A percentile compares a stretch with the other conserved stretches of the same genome.
These are phyloP conservation scores for Drosophila persimilis DNA, from an alignment of 1,140 invertebrate species.

Conservation along the genomic window DNA sequence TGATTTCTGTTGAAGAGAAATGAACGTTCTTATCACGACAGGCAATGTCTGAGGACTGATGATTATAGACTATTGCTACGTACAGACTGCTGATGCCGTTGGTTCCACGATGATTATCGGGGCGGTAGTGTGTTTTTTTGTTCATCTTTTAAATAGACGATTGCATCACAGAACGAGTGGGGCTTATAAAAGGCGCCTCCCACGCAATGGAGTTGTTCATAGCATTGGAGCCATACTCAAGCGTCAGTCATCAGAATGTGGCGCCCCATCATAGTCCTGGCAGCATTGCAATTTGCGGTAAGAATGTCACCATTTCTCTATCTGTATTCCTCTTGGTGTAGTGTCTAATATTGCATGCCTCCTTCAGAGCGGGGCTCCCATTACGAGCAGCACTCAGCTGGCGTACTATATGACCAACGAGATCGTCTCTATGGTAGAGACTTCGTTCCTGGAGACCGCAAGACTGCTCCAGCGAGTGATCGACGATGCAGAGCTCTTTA, in stretches of 20 bases:
- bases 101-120: conserved; percentile 20
- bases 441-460: conserved; percentile 12
- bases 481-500: conserved; percentile 25
- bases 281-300: conserved; percentile 38
- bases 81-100: no score
- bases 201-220: not conserved
- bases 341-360: not conserved
- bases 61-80: conserved; percentile 42
- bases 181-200: conserved; percentile 30
- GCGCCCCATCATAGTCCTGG: conserved; percentile 27
- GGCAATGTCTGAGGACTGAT: conserved; percentile 37
- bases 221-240: conserved; percentile 12
- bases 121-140: conserved; percentile 11
- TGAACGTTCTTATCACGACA: conserved; percentile 58
- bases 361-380: conserved; percentile 20
- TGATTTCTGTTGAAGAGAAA: not conserved
- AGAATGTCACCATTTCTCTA: not conserved
- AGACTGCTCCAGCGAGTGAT: conserved; percentile 39
- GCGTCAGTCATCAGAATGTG: conserved; percentile 19
- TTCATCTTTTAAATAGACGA: not conserved
- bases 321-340: not conserved
- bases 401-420: conserved; percentile 27
- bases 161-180: conserved; percentile 9
- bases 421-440: not conserved
- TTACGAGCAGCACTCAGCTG: conserved; percentile 26